Conservation (phyloP, 2,888 invertebrate genomes). For the Troides oblongomaculatus region DNA sequence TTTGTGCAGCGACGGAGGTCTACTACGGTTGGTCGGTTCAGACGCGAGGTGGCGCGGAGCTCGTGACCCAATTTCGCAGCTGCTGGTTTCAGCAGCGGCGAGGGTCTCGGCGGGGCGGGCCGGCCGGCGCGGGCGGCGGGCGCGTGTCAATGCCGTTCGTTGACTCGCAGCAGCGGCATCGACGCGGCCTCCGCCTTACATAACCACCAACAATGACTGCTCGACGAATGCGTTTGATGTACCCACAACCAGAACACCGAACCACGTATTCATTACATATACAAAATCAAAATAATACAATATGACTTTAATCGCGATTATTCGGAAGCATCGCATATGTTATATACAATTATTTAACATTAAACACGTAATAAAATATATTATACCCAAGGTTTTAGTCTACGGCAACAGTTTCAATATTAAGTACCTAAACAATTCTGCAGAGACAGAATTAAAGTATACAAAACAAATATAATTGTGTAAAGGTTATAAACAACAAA, state of each 20-base stretch:
- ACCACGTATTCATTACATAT: slow-evolving; percentile 29
- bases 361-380: no score
- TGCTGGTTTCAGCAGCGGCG: slow-evolving; percentile 77
- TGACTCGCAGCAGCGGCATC: slow-evolving; percentile 75
- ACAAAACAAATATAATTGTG: neutral
- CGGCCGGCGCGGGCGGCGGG: slow-evolving; percentile 54
- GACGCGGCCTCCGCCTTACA: slow-evolving; percentile 78
- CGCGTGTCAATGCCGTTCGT: slow-evolving; percentile 80
- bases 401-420: neutral
- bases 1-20: slow-evolving; percentile 38
- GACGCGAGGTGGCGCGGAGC: slow-evolving; percentile 70
- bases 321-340: neutral
- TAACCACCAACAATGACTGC: slow-evolving; percentile 76
- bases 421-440: neutral
- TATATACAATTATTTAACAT: no score
- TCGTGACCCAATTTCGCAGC: slow-evolving; percentile 79
- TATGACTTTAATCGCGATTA: neutral
- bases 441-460: neutral
- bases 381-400: no score
- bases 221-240: slow-evolving; percentile 68
- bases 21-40: slow-evolving; percentile 53
- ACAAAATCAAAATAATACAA: neutral
- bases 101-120: slow-evolving; percentile 50
- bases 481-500: neutral
- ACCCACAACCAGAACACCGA: slow-evolving; percentile 39